Evolutionary conservation across 2,113 vertebrate genomes (phyloP), one percentile per base, ranked within the genome.

Genomic region (Sinocyclocheilus anophthalmus): DNA sequence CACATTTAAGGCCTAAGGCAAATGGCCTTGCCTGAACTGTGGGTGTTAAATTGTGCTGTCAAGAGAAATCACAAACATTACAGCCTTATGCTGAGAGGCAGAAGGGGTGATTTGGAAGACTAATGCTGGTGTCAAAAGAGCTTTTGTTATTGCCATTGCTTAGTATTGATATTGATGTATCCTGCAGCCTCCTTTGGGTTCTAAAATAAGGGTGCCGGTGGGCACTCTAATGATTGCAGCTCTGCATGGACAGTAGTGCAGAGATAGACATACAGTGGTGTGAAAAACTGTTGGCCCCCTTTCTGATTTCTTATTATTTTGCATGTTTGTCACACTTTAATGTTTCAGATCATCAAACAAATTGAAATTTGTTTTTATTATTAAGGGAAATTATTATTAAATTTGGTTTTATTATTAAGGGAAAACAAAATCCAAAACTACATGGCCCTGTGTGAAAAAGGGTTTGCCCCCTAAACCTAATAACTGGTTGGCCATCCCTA

Each of bases 81-180:
- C 72, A 87, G 85, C 83, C 85, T 85, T 87, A 89, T 89, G 88
- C 88, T 89, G 83, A 89, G 83, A 86, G 88, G 85, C 88, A 87
- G 83, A 84, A 87, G 14, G 78, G 83, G 88, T 89, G 88, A 89
- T 89, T 89, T 89, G 85, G 88, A 83, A 89, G 88, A 89, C 85
- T 89, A 89, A 89, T 89, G 88, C 83, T 50, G 42, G 73, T 89
- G 88, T 87, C 88, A 89, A 83, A 89, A 87, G 79, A 89, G 88
- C 88, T 89, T 89, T 89, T 89, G 85, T 89, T 89, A 89, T 89
- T 89, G 88, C 88, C 88, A 84, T 76, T 85, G 82, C 83, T 87
- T 83, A 87, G 73, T 86, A 89, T 87, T 89, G 85, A 85, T 89
- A 89, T 89, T 89, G 88, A 89, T 89, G 85, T 89, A 87, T 83